Percentiles rank a stretch among this genome's conserved stretches.
Evolutionary conservation across 2,888 invertebrate genomes (phyloP).

Genomic region (Philhelius pedissequus): DNA sequence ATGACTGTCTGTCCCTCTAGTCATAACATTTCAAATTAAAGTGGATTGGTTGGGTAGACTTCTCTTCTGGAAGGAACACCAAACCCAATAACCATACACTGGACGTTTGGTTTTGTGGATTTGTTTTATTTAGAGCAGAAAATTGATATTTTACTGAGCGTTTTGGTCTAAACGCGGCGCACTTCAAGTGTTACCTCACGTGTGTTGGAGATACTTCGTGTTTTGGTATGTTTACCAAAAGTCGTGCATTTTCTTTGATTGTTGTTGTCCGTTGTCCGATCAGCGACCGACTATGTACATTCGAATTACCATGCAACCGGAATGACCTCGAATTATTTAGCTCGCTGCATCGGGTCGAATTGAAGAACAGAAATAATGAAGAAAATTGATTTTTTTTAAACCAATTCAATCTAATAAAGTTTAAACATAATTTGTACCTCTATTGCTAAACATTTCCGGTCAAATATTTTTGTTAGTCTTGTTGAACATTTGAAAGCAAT

Average conservation of each 20-base stretch:
- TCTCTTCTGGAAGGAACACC: not conserved
- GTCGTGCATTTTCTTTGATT: constrained; percentile 10
- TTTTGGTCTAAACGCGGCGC: not conserved
- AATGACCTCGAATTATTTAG: constrained; percentile 3
- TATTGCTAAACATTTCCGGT: too few relatives aligned
- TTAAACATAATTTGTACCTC: not conserved
- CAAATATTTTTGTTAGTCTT: too few relatives aligned
- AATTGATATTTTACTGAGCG: not conserved
- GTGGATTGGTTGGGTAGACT: not conserved
- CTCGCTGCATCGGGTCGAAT: not conserved
- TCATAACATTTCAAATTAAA: not conserved
- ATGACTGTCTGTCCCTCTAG: not conserved
- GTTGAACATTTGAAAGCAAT: too few relatives aligned
- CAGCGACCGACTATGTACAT: not conserved
- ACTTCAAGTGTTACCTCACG: not conserved
- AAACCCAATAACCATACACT: not conserved
- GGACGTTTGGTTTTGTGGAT: not conserved
- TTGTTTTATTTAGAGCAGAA: not conserved
- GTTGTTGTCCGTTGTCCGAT: not conserved
- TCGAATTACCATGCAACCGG: constrained; percentile 5
- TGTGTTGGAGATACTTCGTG: not conserved
- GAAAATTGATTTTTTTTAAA: not conserved
- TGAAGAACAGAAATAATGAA: not conserved
- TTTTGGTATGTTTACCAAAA: not conserved
- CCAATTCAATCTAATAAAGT: not conserved